Base-by-base conservation (phyloP, 2,113 vertebrate species). In the Haemorhous mexicanus region DNA sequence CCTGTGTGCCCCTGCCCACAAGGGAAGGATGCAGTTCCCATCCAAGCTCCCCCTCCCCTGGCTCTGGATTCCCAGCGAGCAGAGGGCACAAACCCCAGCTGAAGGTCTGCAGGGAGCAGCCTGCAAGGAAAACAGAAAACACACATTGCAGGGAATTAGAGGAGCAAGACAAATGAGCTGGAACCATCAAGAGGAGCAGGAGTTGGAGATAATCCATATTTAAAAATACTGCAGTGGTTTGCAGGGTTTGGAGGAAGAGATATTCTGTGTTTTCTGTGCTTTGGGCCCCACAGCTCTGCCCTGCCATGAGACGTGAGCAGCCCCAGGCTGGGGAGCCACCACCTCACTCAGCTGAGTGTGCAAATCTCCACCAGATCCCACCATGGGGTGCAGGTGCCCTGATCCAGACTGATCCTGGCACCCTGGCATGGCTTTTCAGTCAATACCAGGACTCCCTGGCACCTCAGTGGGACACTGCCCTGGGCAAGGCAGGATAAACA, bases 91-190 rank as follows among this genome's bases (percentile, higher is more conserved):
- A 97, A 95, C 93, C 96, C 91, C 85, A 90, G 93, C 39, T 97
- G 96, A 97, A 96, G 97, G 95, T 95, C 95, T 84, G 92, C n/a
- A 89, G 91, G 94, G 92, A 97, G 97, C 37, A 95, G 96, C 92
- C 95, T 96, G 96, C 72, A 64, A 96, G 96, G 94, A 95, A 91
- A 95, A 96, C 80, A 91, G n/a, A n/a, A n/a, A n/a, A n/a, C n/a
- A n/a, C 53, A 43, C 85, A 52, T 95, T 85, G 62, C 75, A 89
- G 61, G 74, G 95, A 96, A 95, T 94, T 64, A 94, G 52, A 94
- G 94, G 35, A 20, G 93, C 96, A 83, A 92, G 86, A 47, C 47
- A 95, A 96, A 96, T 28, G 92, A 95, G 81, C 59, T 94, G 87
- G 74, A 83, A 66, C 93, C 93, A 89, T 83, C 61, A 87, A 75